Evolutionary conservation across 2,888 invertebrate species (phyloP), one percentile per base, ranked within the genome.

Genomic region (Conchocele bisecta): DNA sequence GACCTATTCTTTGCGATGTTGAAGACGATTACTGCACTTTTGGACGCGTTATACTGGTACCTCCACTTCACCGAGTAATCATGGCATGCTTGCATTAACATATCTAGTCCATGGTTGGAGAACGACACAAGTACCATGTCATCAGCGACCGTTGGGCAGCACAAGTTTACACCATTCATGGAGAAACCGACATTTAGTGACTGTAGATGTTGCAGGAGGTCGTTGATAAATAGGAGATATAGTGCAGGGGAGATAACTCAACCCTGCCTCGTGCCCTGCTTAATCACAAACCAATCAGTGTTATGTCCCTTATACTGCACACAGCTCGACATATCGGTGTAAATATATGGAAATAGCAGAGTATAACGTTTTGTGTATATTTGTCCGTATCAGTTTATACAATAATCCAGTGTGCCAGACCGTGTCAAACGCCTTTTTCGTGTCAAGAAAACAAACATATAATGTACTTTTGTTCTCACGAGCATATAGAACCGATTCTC

Each of bases 341-440:
- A n/a, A n/a, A n/a, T n/a, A n/a, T n/a, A n/a, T n/a, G n/a, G n/a
- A n/a, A n/a, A n/a, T n/a, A n/a, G 35, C 13, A 7, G 48, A 9
- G 1, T n/a, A n/a, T n/a, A n/a, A n/a, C n/a, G n/a, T n/a, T n/a
- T n/a, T n/a, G n/a, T n/a, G n/a, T n/a, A n/a, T n/a, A n/a, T n/a
- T n/a, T n/a, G n/a, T n/a, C n/a, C n/a, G n/a, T n/a, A n/a, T n/a
- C n/a, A 61, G 33, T 41, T 72, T 66, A 20, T 28, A 53, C 13
- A 66, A 46, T 17, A 66, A 37, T 11, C 63, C 66, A 11, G 41
- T 28, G 31, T 69, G 59, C 67, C 48, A 60, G 20, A 65, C 65
- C 29, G 37, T 37, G 22, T 56, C 56, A 42, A 56, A 64, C 9
- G 56, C 64, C 26, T 58, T 67, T 15, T 57, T 28, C 2, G 53